Conservation (phyloP, 2,113 vertebrate species). For the Gnathonemus echidnorhynchus region DNA sequence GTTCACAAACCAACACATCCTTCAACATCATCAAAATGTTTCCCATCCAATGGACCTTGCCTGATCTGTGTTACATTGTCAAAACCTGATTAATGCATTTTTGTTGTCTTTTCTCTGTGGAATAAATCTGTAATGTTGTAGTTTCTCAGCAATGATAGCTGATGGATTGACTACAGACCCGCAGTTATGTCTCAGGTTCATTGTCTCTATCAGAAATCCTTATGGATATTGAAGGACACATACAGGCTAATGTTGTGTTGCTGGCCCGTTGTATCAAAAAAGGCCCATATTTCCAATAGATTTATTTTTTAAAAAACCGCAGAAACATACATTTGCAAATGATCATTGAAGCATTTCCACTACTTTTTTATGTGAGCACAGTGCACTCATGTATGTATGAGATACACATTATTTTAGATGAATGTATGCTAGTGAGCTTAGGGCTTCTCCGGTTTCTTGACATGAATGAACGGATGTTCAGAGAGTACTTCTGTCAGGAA, state of each 20-base stretch:
- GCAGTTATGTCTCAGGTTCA: background rate
- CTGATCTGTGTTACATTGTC: background rate
- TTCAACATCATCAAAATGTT: background rate
- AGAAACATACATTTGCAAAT: background rate
- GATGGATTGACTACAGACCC: background rate
- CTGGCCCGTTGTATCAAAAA: background rate
- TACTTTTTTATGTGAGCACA: background rate
- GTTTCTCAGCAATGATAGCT: background rate
- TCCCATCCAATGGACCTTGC: background rate
- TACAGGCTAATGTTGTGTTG: constrained; percentile 4
- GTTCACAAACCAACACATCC: background rate
- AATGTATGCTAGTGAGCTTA: constrained; percentile 10
- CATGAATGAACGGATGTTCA: constrained; percentile 7
- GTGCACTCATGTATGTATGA: background rate
- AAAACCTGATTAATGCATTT: background rate
- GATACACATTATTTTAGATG: background rate
- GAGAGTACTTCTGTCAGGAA: background rate
- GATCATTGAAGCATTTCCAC: background rate
- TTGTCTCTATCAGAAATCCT: constrained; percentile 14
- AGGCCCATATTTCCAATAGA: background rate
- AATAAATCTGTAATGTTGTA: background rate
- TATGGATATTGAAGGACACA: background rate
- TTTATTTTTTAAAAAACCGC: constrained; percentile 4
- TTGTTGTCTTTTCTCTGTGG: background rate
- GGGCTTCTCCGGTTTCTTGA: background rate